phyloP scores from a whole-genome alignment of 2,113 vertebrate species.

The Acanthisitta chloris region DNA sequence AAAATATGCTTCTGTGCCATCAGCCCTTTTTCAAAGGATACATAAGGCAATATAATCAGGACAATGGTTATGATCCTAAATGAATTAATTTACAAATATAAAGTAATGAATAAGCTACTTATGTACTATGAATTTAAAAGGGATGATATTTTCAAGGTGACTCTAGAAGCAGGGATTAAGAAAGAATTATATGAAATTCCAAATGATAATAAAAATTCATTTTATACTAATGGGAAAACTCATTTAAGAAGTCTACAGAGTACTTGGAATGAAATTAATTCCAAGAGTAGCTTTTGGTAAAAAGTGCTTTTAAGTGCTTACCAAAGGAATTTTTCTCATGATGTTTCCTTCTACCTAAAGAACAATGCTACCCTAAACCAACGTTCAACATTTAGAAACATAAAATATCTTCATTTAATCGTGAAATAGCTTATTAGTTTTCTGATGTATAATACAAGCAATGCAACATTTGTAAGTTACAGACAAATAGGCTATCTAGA shows the following conservation, averaged over 20 bases:
- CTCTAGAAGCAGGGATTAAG: not conserved
- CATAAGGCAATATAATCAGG: not conserved
- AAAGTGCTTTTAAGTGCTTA: not conserved
- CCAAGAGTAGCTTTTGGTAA: not conserved
- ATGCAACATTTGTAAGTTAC: not conserved
- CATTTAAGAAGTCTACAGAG: not conserved
- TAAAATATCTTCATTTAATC: not conserved
- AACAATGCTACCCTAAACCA: not conserved
- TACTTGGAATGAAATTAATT: not conserved
- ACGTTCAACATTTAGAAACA: not conserved
- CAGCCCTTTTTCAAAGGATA: not conserved
- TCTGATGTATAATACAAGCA: not conserved
- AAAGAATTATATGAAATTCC: not conserved
- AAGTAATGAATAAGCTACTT: not conserved
- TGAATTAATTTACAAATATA: not conserved
- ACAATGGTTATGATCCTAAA: not conserved
- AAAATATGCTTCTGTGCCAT: not conserved
- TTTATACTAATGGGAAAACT: not conserved
- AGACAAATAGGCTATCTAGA: not conserved
- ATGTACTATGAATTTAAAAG: not conserved
- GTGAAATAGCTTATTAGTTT: not conserved
- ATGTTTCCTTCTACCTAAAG: not conserved
- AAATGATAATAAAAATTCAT: not conserved
- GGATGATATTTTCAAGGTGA: not conserved
- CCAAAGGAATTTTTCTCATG: not conserved